Percentiles rank a stretch among this genome's conserved stretches.
These are phyloP conservation scores for Henricia sp. DNA, from an alignment of 53 echinoderm and acorn worm genomes.

Conservation along the genomic window DNA sequence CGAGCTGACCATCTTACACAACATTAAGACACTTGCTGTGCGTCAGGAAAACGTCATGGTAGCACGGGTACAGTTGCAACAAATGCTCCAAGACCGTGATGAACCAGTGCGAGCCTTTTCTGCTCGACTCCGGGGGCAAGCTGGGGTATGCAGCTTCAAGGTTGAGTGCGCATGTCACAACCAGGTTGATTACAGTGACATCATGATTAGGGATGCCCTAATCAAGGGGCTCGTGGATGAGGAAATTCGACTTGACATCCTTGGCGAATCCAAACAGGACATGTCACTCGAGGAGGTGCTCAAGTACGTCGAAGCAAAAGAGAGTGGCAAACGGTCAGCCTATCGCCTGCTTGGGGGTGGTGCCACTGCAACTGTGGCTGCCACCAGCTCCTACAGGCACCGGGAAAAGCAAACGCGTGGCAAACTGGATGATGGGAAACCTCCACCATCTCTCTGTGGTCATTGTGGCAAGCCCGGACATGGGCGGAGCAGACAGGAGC, in stretches of 20 bases:
- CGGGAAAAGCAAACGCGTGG: neutral
- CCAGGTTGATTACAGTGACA: neutral
- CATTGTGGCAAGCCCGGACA: constrained; percentile 59
- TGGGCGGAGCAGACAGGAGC: constrained; percentile 3
- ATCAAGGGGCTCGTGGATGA: constrained; percentile 61
- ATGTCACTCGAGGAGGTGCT: constrained; percentile 48
- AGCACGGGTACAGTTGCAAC: neutral
- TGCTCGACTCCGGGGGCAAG: constrained; percentile 20
- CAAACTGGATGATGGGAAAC: too few relatives aligned
- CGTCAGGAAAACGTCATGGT: too few relatives aligned
- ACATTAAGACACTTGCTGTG: too few relatives aligned
- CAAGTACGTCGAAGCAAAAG: constrained; percentile 54
- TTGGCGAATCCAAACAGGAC: constrained; percentile 54
- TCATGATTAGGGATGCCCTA: constrained; percentile 23
- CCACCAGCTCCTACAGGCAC: constrained; percentile 26
- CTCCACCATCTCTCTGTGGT: too few relatives aligned
- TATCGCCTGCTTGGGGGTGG: constrained; percentile 1
- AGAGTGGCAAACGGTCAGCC: constrained; percentile 38
- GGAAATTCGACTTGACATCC: constrained; percentile 61
- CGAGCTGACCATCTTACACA: too few relatives aligned
- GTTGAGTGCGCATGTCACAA: neutral
- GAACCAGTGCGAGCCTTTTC: constrained; percentile 13
- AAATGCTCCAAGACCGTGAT: constrained; percentile 32
- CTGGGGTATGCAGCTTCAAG: neutral
- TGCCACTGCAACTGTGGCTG: constrained; percentile 27